Evolutionary conservation across 2,888 invertebrate genomes (phyloP).

Genomic region (Lymantria dispar): DNA sequence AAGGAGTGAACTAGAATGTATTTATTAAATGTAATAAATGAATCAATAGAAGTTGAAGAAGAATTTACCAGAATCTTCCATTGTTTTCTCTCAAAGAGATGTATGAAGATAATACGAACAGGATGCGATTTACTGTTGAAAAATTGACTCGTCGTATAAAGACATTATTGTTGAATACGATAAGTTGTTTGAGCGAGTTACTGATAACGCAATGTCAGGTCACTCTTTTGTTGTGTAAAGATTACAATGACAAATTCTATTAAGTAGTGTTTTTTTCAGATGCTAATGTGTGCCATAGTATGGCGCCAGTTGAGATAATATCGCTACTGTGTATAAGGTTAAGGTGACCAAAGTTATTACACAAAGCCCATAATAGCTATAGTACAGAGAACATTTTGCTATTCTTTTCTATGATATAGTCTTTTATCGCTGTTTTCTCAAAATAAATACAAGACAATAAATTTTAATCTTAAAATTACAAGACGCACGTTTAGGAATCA

Average conservation of each 20-base stretch:
- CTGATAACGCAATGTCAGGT: conserved; percentile 69
- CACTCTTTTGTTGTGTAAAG: conserved; percentile 64
- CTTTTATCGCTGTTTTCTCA: not conserved
- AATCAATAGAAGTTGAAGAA: conserved; percentile 9
- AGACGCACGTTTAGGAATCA: too few relatives aligned
- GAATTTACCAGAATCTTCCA: conserved; percentile 13
- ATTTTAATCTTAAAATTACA: too few relatives aligned
- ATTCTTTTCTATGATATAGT: too few relatives aligned
- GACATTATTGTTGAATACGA: conserved; percentile 33
- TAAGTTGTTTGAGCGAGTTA: conserved; percentile 37
- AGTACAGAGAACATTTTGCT: too few relatives aligned
- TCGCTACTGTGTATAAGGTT: conserved; percentile 34
- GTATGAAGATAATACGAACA: conserved; percentile 33
- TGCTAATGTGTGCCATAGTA: conserved; percentile 59
- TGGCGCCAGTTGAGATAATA: conserved; percentile 63
- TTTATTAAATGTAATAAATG: not conserved
- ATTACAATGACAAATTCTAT: conserved; percentile 68
- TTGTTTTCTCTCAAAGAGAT: conserved; percentile 31
- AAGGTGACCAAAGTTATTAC: conserved; percentile 17
- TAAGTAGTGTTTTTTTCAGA: conserved; percentile 54
- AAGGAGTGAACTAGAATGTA: too few relatives aligned
- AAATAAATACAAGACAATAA: not conserved
- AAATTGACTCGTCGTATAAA: conserved; percentile 18
- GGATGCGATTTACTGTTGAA: conserved; percentile 29
- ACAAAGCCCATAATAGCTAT: not conserved